These are phyloP conservation scores for Furcifer pardalis DNA, from an alignment of 2,797 vertebrate species.

Conservation along the genomic window DNA sequence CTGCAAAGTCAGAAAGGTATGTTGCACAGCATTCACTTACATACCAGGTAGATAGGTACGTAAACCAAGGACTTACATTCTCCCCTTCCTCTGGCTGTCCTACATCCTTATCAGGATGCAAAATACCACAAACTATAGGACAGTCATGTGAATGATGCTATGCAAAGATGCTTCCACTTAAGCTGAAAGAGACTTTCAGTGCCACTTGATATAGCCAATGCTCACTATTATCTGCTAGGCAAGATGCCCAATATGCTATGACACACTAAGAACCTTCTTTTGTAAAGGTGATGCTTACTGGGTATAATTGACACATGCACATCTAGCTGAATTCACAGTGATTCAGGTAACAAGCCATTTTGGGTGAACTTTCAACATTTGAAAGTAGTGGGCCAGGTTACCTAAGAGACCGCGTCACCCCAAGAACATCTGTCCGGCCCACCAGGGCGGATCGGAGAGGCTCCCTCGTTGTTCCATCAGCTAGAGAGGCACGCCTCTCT, in stretches of 20 bases:
- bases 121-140: not conserved
- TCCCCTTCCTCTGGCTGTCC: not conserved
- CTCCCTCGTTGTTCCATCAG: no score
- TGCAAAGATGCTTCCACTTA: not conserved
- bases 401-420: no score
- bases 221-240: not conserved
- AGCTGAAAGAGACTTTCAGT: not conserved
- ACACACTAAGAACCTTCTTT: not conserved
- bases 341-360: not conserved
- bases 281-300: not conserved
- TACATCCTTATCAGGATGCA: not conserved
- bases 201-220: not conserved
- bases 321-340: not conserved
- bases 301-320: not conserved
- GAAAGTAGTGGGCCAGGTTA: no score
- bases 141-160: not conserved
- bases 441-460: no score
- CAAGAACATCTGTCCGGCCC: no score
- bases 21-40: not conserved
- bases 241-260: not conserved
- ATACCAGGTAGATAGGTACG: no score
- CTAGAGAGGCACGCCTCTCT: no score
- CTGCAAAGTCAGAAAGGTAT: not conserved
- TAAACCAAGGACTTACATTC: not conserved
- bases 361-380: not conserved